Evolutionary conservation across 1,140 invertebrate species (phyloP), one percentile per base, ranked within the genome.

Genomic region (Dermatophagoides farinae): DNA sequence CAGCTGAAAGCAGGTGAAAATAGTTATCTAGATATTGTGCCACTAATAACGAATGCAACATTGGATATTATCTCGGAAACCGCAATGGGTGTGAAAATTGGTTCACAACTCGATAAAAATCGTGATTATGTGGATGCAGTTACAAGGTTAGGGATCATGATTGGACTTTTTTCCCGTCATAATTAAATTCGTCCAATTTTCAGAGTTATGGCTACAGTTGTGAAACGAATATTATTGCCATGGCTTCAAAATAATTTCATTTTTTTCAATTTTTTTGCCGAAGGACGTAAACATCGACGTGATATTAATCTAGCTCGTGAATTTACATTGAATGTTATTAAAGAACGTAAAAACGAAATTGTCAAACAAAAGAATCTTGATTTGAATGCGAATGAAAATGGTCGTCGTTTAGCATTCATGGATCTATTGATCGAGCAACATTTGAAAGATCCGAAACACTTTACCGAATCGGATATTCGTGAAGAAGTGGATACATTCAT

Each of bases 401-500:
- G 46, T 44, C 37, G 64, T 68, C 80, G 87, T 65, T 77, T 90
- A 59, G 90, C 92, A 31, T 97, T 97, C 76, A 77, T 97, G 55
- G 92, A 97, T 72, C 76, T 93, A 51, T 73, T 97, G 66, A 77
- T 97, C n/a, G 83, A 88, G 11, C 59, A 65, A 51, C 66, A 67
- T 44, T 25, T 40, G 20, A 43, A 31, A 50, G 79, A 82, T 6
- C 53, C 53, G 2, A 23, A 2, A 4, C 74, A 80, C 0, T 80
- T 95, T 41, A 83, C 80, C 39, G 84, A 91, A 60, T 80, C 84
- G 52, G 89, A 95, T 74, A 90, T 96, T 62, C 83, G 85, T 65
- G 86, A 90, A 72, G 85, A 90, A 78, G 87, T 91, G 0, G 85
- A 90, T 69, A 91, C 88, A 0, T 91, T 92, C 66, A 90, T 91